These are phyloP conservation scores for Linhomoeus sp. DNA, from an alignment of 2,888 invertebrate species.

Conservation along the genomic window DNA sequence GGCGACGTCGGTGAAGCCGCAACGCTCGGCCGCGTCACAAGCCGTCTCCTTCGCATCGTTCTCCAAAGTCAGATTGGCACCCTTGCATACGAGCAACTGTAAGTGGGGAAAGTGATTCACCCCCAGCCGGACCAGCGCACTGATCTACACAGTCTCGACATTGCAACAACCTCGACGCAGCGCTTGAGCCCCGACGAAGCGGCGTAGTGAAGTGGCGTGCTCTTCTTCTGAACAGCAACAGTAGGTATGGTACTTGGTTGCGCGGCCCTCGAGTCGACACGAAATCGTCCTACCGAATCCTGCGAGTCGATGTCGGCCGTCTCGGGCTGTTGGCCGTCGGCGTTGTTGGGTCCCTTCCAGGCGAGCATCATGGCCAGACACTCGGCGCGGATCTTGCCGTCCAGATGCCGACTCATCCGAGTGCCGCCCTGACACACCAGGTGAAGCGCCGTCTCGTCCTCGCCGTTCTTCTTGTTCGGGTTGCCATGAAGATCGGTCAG, in stretches of 20 bases:
- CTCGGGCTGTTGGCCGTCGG: conserved; percentile 27
- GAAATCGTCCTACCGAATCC: neutral
- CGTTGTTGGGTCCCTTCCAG: conserved; percentile 4
- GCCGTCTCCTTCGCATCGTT: conserved; percentile 44
- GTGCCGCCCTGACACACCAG: conserved; percentile 36
- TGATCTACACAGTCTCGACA: neutral
- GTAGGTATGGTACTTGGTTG: no score
- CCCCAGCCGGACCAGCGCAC: neutral
- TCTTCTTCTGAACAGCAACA: conserved; percentile 36
- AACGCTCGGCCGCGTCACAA: conserved; percentile 44
- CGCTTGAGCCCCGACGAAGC: conserved; percentile 41
- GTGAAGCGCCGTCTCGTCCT: conserved; percentile 44
- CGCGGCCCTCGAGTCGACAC: no score
- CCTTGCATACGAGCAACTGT: conserved; percentile 39
- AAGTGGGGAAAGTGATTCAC: neutral
- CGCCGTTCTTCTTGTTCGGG: conserved; percentile 45
- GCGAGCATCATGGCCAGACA: conserved; percentile 41
- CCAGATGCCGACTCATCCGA: conserved; percentile 21
- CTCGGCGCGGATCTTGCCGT: conserved; percentile 29
- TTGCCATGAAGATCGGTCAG: conserved; percentile 44
- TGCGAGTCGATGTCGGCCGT: conserved; percentile 38
- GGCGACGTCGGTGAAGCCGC: conserved; percentile 42
- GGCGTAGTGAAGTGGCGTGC: conserved; percentile 47
- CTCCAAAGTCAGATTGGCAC: conserved; percentile 42
- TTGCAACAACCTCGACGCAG: conserved; percentile 40